Evolutionary conservation across 1,140 invertebrate genomes (phyloP).

Genomic region (Drusus annulatus): DNA sequence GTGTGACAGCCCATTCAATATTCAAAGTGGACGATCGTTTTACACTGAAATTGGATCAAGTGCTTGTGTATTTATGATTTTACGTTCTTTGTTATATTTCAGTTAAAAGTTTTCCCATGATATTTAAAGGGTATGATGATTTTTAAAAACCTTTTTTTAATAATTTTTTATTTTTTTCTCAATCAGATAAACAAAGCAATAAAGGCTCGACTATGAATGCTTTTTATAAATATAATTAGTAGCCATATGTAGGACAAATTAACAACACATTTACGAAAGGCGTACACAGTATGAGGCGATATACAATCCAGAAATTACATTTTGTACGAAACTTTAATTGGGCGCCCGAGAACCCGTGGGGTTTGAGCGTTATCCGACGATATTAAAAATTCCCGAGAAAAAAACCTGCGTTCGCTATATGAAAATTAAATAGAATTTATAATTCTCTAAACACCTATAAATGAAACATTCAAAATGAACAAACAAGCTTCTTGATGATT

Average conservation of each 20-base stretch:
- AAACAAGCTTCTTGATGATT: constrained; percentile 11
- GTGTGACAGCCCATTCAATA: too few relatives aligned
- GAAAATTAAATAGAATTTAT: constrained; percentile 11
- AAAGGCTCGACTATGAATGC: neutral
- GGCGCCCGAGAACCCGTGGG: neutral
- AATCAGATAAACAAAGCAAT: too few relatives aligned
- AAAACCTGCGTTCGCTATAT: neutral
- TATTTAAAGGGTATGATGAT: too few relatives aligned
- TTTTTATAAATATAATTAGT: constrained; percentile 19
- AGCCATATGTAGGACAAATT: neutral
- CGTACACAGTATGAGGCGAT: neutral
- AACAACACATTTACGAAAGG: constrained; percentile 9
- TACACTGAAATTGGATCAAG: too few relatives aligned
- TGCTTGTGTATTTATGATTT: too few relatives aligned
- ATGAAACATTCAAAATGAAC: neutral
- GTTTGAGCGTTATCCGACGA: constrained; percentile 19
- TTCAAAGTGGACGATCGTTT: too few relatives aligned
- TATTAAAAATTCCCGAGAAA: constrained; percentile 31
- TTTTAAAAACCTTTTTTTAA: too few relatives aligned
- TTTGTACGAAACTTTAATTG: constrained; percentile 20
- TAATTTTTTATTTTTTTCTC: too few relatives aligned
- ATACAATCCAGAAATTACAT: constrained; percentile 35
- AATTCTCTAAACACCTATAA: constrained; percentile 13
- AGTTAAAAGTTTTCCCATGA: too few relatives aligned
- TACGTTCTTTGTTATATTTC: too few relatives aligned